Evolutionary conservation across 1,140 invertebrate species (phyloP).

Genomic region (Drosophila albomicans): DNA sequence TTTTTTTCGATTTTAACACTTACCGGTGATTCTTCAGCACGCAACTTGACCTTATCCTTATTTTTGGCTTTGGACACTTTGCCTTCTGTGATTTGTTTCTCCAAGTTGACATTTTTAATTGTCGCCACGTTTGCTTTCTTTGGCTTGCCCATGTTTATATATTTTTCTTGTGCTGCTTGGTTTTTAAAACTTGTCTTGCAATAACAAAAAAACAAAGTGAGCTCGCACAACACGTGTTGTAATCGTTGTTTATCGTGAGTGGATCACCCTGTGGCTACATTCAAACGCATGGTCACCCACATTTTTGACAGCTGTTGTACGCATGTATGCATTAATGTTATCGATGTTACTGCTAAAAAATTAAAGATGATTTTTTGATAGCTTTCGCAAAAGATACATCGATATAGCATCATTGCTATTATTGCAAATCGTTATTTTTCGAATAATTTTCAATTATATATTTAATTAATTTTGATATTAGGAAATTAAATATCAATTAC

Average conservation of each 20-base stretch:
- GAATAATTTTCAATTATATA: not conserved
- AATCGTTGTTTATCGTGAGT: conserved; percentile 30
- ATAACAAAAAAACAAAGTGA: conserved; percentile 33
- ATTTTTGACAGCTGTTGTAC: conserved; percentile 37
- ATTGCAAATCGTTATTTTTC: not conserved
- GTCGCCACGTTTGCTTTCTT: conserved; percentile 78
- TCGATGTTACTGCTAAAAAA: conserved; percentile 3
- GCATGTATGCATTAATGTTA: not conserved
- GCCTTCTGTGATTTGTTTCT: conserved; percentile 83
- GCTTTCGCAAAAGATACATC: not conserved
- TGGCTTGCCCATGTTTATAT: conserved; percentile 65
- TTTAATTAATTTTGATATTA: not conserved
- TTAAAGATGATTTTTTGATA: conserved; percentile 4
- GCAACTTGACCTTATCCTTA: conserved; percentile 75
- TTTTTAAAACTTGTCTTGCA: conserved; percentile 1
- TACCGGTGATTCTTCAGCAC: conserved; percentile 80
- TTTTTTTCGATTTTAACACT: conserved; percentile 3
- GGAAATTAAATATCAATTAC: no score
- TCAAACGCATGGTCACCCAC: conserved; percentile 31
- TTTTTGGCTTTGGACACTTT: conserved; percentile 75
- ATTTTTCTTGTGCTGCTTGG: conserved; percentile 32
- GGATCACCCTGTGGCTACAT: conserved; percentile 24
- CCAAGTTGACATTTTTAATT: conserved; percentile 71
- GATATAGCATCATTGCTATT: not conserved
- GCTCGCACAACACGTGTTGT: conserved; percentile 65